Conservation (phyloP, 2,888 invertebrate species). For the Coelopa pilipes region DNA sequence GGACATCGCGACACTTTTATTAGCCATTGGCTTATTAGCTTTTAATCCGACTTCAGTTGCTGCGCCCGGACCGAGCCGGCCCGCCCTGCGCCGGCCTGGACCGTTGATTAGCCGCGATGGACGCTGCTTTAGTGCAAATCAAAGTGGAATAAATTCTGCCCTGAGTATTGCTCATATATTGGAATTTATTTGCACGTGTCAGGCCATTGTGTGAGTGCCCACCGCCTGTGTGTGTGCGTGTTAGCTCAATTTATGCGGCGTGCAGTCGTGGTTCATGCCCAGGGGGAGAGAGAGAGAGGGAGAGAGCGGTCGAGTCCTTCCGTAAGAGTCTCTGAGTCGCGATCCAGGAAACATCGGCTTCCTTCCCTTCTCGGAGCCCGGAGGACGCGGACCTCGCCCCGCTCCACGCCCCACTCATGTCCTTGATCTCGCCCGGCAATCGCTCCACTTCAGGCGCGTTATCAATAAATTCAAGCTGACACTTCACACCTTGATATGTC, state of each 20-base stretch:
- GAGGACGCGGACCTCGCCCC: too few relatives aligned
- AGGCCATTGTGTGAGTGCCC: background rate
- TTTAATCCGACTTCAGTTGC: slow-evolving; percentile 35
- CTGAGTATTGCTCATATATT: slow-evolving; percentile 14
- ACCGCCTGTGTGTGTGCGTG: background rate
- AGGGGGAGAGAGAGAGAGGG: too few relatives aligned
- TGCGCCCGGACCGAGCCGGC: slow-evolving; percentile 20
- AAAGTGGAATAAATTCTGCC: slow-evolving; percentile 47
- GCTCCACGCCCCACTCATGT: too few relatives aligned
- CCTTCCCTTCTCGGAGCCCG: too few relatives aligned
- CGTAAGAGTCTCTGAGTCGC: too few relatives aligned
- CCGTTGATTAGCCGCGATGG: slow-evolving; percentile 39
- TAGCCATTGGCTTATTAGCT: slow-evolving; percentile 41
- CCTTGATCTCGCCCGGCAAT: background rate
- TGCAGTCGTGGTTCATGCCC: too few relatives aligned
- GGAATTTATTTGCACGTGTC: slow-evolving; percentile 19
- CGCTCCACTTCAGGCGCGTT: slow-evolving; percentile 56
- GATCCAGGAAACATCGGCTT: too few relatives aligned
- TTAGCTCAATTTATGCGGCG: too few relatives aligned
- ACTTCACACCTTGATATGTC: slow-evolving; percentile 66
- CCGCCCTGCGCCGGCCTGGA: too few relatives aligned
- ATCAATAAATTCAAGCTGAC: slow-evolving; percentile 66
- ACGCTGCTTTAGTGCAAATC: slow-evolving; percentile 39
- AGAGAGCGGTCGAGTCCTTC: too few relatives aligned
- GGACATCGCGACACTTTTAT: slow-evolving; percentile 40